Evolutionary conservation across 2,113 vertebrate species (phyloP), one percentile per base, ranked within the genome.

Genomic region (Clarias macrocephalus): DNA sequence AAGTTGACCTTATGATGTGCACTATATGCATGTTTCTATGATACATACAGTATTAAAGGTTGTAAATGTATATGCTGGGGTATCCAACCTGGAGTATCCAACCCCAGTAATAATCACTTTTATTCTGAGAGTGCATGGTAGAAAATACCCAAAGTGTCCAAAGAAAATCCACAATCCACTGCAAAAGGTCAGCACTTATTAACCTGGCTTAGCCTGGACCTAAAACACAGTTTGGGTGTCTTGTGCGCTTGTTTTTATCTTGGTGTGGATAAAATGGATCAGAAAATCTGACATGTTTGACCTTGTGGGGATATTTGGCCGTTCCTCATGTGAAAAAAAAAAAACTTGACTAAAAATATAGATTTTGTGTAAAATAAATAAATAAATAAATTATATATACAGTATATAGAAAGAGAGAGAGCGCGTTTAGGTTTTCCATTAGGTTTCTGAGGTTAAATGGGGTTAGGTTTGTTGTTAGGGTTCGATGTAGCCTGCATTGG

Each of bases 211-310:
- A 72, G 16, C 37, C 72, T 25, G 37, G 48, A 52, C 37, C 48
- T 48, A 13, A 75, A 48, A 48, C 11, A 73, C 7, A 9, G 30
- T 42, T 1, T 72, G 75, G 5, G 77, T 79, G 75, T 28, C 18
- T 54, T 76, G 72, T 77, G 75, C 57, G 76, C 30, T 52, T 79
- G 52, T 79, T 72, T 72, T 21, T 72, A 72, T 37, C 68, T 37
- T 37, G 30, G 19, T 72, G 19, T 42, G 70, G 18, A 21, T 42
- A 33, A 42, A 42, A 16, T 16, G 37, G 30, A 70, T 33, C 9
- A 70, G 2, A 19, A 70, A 19, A 19, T 70, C 16, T 70, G 66
- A 30, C 7, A 70, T 2, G 15, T 37, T 33, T 70, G 30, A 70
- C 66, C 28, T 70, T 70, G 66, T 70, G 30, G 16, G 66, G 66